Percentiles rank a stretch among this genome's conserved stretches.
Conservation (phyloP, 2,888 invertebrate species). For the Drosophila vallismaia region DNA sequence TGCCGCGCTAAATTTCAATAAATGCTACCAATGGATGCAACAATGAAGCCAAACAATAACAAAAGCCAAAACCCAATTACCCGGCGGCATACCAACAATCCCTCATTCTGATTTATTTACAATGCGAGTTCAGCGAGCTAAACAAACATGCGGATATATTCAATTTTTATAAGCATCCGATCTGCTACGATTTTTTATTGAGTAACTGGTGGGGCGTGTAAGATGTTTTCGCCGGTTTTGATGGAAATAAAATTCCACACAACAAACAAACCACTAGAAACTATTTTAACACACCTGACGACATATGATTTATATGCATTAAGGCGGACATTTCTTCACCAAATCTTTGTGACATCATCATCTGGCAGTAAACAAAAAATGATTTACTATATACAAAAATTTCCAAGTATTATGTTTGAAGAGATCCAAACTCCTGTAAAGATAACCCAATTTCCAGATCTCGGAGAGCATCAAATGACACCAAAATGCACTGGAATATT, state of each 20-base stretch:
- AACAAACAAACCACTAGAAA: constrained; percentile 55
- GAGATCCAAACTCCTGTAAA: constrained; percentile 4
- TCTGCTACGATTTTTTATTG: constrained; percentile 19
- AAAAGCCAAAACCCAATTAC: constrained; percentile 19
- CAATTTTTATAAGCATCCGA: constrained; percentile 14
- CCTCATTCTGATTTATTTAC: constrained; percentile 14
- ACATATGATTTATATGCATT: constrained; percentile 47
- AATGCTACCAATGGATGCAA: constrained; percentile 12
- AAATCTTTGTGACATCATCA: constrained; percentile 20
- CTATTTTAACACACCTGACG: constrained; percentile 75
- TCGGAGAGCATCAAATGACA: neutral
- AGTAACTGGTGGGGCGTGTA: constrained; percentile 30
- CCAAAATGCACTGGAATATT: neutral
- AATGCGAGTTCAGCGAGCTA: neutral
- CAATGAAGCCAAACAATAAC: constrained; percentile 1
- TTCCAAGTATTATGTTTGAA: constrained; percentile 7
- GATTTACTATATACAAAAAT: constrained; percentile 16
- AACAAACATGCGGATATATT: constrained; percentile 13
- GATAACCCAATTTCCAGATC: constrained; percentile 8
- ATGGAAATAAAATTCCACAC: constrained; percentile 34
- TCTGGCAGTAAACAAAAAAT: constrained; percentile 20
- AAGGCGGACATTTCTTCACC: constrained; percentile 24
- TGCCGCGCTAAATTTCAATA: constrained; percentile 30
- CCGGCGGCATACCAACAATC: constrained; percentile 1
- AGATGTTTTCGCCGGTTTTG: constrained; percentile 32